phyloP scores from a whole-genome alignment of 2,888 invertebrate species.

The Drosophila robusta region DNA sequence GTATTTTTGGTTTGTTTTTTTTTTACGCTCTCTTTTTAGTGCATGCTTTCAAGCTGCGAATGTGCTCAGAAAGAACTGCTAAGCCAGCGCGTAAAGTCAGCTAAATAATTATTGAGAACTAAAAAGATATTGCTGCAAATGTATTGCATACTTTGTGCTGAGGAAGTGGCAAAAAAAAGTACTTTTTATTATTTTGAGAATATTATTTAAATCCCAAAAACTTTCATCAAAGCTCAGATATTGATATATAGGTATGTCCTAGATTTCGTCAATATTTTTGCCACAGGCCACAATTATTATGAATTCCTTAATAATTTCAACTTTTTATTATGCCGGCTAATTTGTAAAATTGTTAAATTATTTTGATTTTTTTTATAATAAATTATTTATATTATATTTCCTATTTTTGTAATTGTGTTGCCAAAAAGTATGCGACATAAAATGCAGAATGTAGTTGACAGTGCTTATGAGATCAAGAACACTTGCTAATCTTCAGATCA shows the following conservation, averaged over 20 bases:
- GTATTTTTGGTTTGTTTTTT: slow-evolving; percentile 1
- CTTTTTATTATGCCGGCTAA: too few relatives aligned
- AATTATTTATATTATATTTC: too few relatives aligned
- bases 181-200: too few relatives aligned
- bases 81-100: neutral
- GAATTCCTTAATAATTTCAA: too few relatives aligned
- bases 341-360: neutral
- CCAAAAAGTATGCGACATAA: slow-evolving; percentile 6
- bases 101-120: neutral
- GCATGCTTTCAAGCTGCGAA: slow-evolving; percentile 47
- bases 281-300: too few relatives aligned
- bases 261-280: too few relatives aligned
- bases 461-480: too few relatives aligned
- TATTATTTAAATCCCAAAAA: too few relatives aligned
- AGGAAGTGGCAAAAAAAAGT: too few relatives aligned
- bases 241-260: too few relatives aligned
- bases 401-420: too few relatives aligned
- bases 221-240: too few relatives aligned
- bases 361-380: neutral
- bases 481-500: neutral
- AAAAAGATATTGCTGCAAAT: neutral
- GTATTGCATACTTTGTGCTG: slow-evolving; percentile 1
- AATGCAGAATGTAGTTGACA: neutral
- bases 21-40: slow-evolving; percentile 23
- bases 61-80: slow-evolving; percentile 5